Base-by-base conservation (phyloP, 1,140 invertebrate species). In the Anastrepha obliqua region DNA sequence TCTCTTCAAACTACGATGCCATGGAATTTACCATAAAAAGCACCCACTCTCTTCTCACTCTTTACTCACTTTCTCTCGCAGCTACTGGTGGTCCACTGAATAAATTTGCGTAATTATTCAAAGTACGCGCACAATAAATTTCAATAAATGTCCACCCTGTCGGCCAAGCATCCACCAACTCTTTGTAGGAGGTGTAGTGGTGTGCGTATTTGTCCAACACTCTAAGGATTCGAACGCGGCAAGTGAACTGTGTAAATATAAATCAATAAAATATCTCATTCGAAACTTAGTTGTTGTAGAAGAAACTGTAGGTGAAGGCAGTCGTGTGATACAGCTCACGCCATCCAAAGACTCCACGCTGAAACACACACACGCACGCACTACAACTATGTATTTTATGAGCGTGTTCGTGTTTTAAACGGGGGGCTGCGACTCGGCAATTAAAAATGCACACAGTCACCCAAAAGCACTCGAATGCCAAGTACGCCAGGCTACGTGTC, bases 31-130 rank as follows among this genome's bases (percentile, higher is more conserved):
- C n/a, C n/a, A n/a, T n/a, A 58, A 47, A 58, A 29, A 2, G 9
- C 47, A 2, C 3, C 74, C 8, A 55, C 47, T 55, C 6, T 55
- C 51, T 55, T 55, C 51, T 55, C 51, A 74, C 44, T 51, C 17
- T 2, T 9, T 15, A 3, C 29, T 29, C 42, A 4, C 42, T 47
- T 13, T 0, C 39, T 44, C 3, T 11, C 2, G 17, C 74, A n/a
- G 74, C 17, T 9, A 0, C 74, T 3, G 13, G 7, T 55, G 51
- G 9, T 55, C 11, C 17, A 51, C 74, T 81, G 74, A 55, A 81
- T 81, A 81, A 81, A 58, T 81, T 81, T 81, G 47, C 74, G 47
- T 81, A 81, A 81, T 81, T 81, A 81, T 81, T 81, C 74, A 81
- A 81, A 81, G 47, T 81, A 81, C 74, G 74, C 47, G 13, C 44